These are phyloP conservation scores for Haemorhous mexicanus DNA, from an alignment of 2,113 vertebrate species.

Conservation along the genomic window DNA sequence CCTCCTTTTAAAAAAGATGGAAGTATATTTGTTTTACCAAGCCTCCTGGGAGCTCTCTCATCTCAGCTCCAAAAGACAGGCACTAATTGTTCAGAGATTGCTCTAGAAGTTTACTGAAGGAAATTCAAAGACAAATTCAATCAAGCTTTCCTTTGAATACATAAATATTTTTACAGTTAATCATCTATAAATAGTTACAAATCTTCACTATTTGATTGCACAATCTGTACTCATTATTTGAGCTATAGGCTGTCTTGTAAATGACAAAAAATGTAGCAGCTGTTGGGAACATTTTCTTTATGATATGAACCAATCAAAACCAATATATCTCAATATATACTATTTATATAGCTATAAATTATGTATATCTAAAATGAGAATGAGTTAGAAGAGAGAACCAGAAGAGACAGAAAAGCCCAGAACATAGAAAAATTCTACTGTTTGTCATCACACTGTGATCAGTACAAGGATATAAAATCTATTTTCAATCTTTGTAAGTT, in stretches of 20 bases:
- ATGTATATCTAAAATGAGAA: background rate
- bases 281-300: background rate
- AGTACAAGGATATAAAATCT: background rate
- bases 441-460: background rate
- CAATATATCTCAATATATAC: background rate
- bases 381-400: background rate
- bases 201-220: background rate
- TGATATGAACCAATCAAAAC: background rate
- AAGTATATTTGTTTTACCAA: background rate
- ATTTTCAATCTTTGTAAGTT: background rate
- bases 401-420: background rate
- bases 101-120: background rate
- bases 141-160: background rate
- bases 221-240: background rate
- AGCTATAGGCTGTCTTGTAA: background rate
- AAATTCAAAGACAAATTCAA: slow-evolving; percentile 11
- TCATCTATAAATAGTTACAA: background rate
- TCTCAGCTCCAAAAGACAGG: background rate
- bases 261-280: background rate
- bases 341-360: background rate
- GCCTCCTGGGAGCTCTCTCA: background rate
- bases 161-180: background rate
- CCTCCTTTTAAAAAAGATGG: background rate
- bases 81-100: background rate
- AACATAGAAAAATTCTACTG: background rate